Conservation (phyloP, 2,797 vertebrate species). For the Smutsia temminckii region DNA sequence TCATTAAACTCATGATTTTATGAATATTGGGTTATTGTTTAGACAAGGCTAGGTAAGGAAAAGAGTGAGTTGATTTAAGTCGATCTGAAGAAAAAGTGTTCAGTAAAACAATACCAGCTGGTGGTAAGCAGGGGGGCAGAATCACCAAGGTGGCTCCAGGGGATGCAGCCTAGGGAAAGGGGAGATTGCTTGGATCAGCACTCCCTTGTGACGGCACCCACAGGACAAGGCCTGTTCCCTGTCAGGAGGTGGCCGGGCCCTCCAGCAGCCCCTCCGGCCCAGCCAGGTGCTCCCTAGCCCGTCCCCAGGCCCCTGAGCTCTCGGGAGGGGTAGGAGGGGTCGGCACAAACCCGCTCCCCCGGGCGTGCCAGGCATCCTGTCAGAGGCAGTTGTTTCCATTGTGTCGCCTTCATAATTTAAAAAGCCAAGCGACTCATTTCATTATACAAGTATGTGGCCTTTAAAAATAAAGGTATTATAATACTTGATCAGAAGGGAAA, state of each 20-base stretch:
- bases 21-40: background rate
- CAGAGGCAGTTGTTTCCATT: background rate
- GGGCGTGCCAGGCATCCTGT: background rate
- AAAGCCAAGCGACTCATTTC: background rate
- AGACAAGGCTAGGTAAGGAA: background rate
- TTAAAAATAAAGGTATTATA: background rate
- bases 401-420: background rate
- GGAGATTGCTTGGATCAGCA: background rate
- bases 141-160: background rate
- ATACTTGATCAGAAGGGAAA: conserved; percentile 36
- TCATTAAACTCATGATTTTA: background rate
- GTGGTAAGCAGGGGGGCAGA: background rate
- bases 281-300: background rate
- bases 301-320: background rate
- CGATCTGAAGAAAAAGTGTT: background rate
- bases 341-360: background rate
- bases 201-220: background rate
- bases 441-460: background rate
- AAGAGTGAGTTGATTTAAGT: background rate
- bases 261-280: background rate
- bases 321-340: background rate
- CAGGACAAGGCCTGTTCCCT: background rate
- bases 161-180: background rate
- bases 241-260: background rate
- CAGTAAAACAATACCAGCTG: background rate